Evolutionary conservation across 2,797 vertebrate genomes (phyloP).

Genomic region (Syndactyla subalaris): DNA sequence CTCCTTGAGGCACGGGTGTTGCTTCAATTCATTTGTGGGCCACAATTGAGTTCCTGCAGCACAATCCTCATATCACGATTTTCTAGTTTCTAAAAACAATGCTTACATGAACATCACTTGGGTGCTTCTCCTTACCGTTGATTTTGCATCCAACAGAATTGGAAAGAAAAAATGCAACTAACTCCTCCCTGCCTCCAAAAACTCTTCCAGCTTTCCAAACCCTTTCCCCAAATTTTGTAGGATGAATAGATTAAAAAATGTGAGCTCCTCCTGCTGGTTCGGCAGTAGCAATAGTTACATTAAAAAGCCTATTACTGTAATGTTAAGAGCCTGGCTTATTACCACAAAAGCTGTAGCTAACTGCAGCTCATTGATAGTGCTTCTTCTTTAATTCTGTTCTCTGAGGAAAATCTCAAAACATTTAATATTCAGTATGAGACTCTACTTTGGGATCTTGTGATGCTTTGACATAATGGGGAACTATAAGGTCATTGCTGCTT

Average conservation of each 20-base stretch:
- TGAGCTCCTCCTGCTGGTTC: slow-evolving; percentile 62
- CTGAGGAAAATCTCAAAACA: background rate
- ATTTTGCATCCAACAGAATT: background rate
- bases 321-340: slow-evolving; percentile 36
- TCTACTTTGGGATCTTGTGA: background rate
- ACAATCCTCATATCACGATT: background rate
- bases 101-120: background rate
- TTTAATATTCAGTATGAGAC: background rate
- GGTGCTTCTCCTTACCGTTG: background rate
- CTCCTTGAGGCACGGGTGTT: background rate
- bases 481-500: background rate
- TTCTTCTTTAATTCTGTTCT: slow-evolving; percentile 48
- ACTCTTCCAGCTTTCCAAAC: background rate
- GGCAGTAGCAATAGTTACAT: background rate
- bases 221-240: slow-evolving; percentile 13
- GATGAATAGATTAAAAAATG: slow-evolving; percentile 24
- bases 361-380: slow-evolving; percentile 2
- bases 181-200: background rate
- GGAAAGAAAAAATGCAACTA: background rate
- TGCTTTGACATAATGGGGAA: background rate
- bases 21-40: background rate
- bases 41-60: background rate
- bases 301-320: background rate
- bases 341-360: slow-evolving; percentile 29
- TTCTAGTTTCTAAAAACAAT: background rate